A percentile compares a stretch with the other conserved stretches of the same genome.
phyloP scores from a whole-genome alignment of 2,888 invertebrate genomes.

The Itoplectis maculator region DNA sequence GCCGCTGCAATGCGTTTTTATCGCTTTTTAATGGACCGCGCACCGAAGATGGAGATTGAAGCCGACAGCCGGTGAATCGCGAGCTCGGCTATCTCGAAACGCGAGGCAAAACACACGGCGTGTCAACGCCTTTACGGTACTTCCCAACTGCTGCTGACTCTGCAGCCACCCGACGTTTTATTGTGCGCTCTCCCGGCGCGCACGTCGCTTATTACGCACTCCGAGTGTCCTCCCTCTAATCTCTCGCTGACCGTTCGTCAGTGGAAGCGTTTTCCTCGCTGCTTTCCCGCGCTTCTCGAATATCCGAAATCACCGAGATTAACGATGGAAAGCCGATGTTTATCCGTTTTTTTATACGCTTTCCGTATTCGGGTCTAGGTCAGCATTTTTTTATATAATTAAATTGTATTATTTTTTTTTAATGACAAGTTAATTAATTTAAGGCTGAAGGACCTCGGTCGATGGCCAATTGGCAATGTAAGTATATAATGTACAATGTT shows the following conservation, averaged over 20 bases:
- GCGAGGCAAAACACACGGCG: slow-evolving; percentile 28
- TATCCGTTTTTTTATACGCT: not conserved
- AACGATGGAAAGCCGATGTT: not conserved
- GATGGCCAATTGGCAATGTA: too few species aligned
- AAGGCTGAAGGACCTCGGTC: too few species aligned
- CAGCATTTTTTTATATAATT: too few species aligned
- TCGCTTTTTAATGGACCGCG: not conserved
- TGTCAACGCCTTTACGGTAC: slow-evolving; percentile 35
- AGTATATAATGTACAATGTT: too few species aligned
- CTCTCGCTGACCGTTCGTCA: slow-evolving; percentile 16
- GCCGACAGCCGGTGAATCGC: not conserved
- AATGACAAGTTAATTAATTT: too few species aligned
- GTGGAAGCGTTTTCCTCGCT: slow-evolving; percentile 1
- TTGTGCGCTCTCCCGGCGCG: not conserved
- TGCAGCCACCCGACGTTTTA: not conserved
- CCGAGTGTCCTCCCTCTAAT: too few species aligned
- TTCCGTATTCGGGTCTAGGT: not conserved
- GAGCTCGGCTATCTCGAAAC: slow-evolving; percentile 8
- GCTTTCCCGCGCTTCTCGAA: not conserved
- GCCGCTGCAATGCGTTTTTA: not conserved
- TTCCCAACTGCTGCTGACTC: not conserved
- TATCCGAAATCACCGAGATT: not conserved
- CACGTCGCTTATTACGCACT: slow-evolving; percentile 22
- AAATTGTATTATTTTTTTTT: too few species aligned
- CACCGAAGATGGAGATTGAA: slow-evolving; percentile 14